Percentiles rank a stretch among this genome's conserved stretches.
phyloP scores from a whole-genome alignment of 2,113 vertebrate species.

The Conger conger region DNA sequence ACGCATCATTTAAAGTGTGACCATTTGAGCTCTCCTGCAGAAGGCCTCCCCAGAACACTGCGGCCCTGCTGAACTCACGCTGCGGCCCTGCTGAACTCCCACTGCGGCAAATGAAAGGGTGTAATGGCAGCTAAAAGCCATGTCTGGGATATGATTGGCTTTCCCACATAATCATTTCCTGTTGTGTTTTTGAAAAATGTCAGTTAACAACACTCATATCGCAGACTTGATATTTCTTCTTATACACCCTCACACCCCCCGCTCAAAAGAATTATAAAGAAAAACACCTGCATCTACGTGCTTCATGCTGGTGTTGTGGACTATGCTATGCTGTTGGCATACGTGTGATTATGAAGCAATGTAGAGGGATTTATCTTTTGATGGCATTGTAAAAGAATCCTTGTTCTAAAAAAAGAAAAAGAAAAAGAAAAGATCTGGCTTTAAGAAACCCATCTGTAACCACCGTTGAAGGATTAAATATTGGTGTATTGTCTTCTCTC shows the following conservation, averaged over 20 bases:
- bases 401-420: no score
- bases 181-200: slow-evolving; percentile 45
- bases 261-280: neutral
- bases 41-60: neutral
- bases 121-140: slow-evolving; percentile 36
- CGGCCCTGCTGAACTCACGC: neutral
- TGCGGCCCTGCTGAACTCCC: neutral
- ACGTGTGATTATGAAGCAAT: neutral
- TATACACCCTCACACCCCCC: neutral
- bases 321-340: neutral
- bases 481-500: neutral
- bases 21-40: neutral
- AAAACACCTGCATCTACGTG: neutral
- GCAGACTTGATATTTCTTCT: neutral
- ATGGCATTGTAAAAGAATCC: neutral
- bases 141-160: slow-evolving; percentile 38
- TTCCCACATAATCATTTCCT: slow-evolving; percentile 40
- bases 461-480: slow-evolving; percentile 30
- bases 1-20: neutral
- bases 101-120: slow-evolving; percentile 27
- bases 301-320: neutral
- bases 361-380: neutral
- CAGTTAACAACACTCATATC: slow-evolving; percentile 27
- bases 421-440: neutral
- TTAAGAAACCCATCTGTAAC: slow-evolving; percentile 6